phyloP scores from a whole-genome alignment of 2,888 invertebrate genomes.

The Clistopyga incitator region DNA sequence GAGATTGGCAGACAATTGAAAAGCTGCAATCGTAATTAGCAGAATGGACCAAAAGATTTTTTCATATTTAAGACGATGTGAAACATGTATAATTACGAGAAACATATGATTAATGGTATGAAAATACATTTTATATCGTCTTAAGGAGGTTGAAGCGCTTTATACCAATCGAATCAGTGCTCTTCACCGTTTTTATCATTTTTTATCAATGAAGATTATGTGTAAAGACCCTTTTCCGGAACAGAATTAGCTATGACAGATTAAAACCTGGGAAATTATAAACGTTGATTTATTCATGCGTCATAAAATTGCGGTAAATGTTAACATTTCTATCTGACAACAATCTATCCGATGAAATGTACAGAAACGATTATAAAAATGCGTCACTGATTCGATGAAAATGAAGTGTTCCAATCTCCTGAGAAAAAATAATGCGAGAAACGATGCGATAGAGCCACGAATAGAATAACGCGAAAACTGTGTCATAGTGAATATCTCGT shows the following conservation, averaged over 20 bases:
- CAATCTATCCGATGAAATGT: too few species aligned
- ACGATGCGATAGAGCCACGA: background rate
- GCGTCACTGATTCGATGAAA: background rate
- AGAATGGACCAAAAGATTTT: constrained; percentile 22
- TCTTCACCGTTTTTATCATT: background rate
- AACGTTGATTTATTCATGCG: too few species aligned
- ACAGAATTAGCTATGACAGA: too few species aligned
- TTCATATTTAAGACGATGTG: background rate
- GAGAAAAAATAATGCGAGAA: background rate
- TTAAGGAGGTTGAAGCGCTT: background rate
- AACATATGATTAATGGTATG: too few species aligned
- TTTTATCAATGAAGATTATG: background rate
- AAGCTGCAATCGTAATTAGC: constrained; percentile 22
- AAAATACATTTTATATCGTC: background rate
- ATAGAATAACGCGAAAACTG: background rate
- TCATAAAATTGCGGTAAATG: too few species aligned
- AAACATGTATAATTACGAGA: background rate
- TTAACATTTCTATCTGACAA: too few species aligned
- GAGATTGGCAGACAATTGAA: background rate
- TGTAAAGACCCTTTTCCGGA: too few species aligned
- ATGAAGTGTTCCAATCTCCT: background rate
- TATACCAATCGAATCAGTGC: background rate
- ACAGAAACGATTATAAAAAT: background rate
- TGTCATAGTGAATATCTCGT: background rate
- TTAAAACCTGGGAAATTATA: too few species aligned